Base-by-base conservation (phyloP, 2,888 invertebrate species). In the Leistus spinibarbis region DNA sequence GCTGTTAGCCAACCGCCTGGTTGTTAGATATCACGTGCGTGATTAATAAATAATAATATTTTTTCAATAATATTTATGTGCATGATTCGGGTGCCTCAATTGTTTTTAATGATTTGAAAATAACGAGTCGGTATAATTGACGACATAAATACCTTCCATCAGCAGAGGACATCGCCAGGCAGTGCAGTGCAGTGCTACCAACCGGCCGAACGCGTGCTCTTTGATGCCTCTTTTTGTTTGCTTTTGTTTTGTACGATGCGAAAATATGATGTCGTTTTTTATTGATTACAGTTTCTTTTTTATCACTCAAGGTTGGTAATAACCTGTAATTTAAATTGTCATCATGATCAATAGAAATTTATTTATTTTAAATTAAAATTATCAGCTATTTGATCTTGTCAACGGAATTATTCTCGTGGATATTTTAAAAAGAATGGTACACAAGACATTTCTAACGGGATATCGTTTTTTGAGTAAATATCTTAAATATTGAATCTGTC, bases 51-150 rank as follows among this genome's bases (percentile, higher is more conserved):
- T 40, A 40, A 40, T 40, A 40, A 40, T 40, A 40, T 40, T 40
- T 40, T 40, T 40, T 40, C 1, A 10, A 3, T 40, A 7, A 40
- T 60, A 22, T 60, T 60, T 60, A 60, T 60, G 60, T 60, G 60
- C 10, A 60, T 60, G 20, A 60, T 60, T 60, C 22, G 17, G 60
- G 60, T 60, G 60, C 60, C 22, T 60, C 60, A 22, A 60, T 60
- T 60, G 60, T 60, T 60, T 60, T 60, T 60, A 60, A 60, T 60
- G 60, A 60, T 60, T 60, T 22, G 10, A 13, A 60, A 60, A 60
- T 60, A 60, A 60, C 60, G 60, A 60, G 60, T 40, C 7, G 40
- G 40, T 17, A 60, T 60, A 60, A 60, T 60, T 60, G 60, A 60
- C 60, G 22, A 60, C 60, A 60, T 60, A 60, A 60, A 60, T 60